Percentiles rank a stretch among this genome's conserved stretches.
Evolutionary conservation across 2,797 vertebrate species (phyloP).

Genomic region (Emydoidea blandingii): DNA sequence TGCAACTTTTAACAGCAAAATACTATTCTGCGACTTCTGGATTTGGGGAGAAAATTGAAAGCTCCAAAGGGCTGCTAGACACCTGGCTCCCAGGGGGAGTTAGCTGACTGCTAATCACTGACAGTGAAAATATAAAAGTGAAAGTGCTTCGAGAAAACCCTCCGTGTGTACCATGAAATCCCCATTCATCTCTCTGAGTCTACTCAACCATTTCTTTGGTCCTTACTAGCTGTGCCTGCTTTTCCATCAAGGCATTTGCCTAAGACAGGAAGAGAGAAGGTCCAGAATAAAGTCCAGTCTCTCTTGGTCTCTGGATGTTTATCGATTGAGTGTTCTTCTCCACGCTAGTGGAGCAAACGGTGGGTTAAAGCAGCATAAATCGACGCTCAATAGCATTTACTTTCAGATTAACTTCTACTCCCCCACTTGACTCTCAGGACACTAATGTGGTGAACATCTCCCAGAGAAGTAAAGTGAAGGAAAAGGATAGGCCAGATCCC

Average conservation of each 20-base stretch:
- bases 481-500: too few species aligned
- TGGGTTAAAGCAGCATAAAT: not conserved
- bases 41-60: too few species aligned
- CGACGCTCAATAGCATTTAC: too few species aligned
- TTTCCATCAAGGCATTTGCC: not conserved
- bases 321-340: not conserved
- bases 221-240: not conserved
- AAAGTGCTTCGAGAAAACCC: not conserved
- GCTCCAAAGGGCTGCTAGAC: too few species aligned
- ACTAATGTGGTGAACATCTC: not conserved
- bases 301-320: not conserved
- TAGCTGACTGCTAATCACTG: not conserved
- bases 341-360: not conserved
- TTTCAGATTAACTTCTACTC: not conserved
- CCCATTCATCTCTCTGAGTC: too few species aligned
- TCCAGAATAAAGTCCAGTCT: not conserved
- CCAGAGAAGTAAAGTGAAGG: too few species aligned
- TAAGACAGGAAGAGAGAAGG: not conserved
- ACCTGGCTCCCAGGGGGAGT: not conserved
- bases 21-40: not conserved
- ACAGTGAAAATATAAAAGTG: not conserved
- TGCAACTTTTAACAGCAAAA: not conserved
- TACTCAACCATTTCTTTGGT: not conserved
- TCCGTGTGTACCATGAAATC: not conserved
- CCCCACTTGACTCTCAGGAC: not conserved